phyloP scores from a whole-genome alignment of 2,888 invertebrate genomes.

The Nomada goodeniana region DNA sequence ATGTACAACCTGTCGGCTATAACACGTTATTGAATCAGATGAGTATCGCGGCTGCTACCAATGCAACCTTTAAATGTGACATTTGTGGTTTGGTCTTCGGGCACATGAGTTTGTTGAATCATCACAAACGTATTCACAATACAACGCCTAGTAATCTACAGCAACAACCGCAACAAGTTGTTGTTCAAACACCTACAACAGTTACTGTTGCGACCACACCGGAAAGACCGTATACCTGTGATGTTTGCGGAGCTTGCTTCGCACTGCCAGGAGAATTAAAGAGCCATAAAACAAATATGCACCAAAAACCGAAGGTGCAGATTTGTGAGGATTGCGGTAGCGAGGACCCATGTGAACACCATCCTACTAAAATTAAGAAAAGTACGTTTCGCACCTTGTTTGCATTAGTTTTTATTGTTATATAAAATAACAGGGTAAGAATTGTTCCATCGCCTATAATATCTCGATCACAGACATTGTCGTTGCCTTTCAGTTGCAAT shows the following conservation, averaged over 20 bases:
- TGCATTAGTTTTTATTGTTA: neutral
- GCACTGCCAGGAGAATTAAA: constrained; percentile 84
- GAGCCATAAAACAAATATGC: constrained; percentile 85
- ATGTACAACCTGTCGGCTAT: constrained; percentile 87
- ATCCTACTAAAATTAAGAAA: constrained; percentile 83
- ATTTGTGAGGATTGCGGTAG: constrained; percentile 83
- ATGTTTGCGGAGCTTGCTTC: constrained; percentile 85
- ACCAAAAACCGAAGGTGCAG: constrained; percentile 83
- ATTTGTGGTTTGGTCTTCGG: constrained; percentile 94
- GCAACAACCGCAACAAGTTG: constrained; percentile 83
- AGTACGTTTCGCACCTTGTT: constrained; percentile 72
- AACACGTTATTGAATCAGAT: constrained; percentile 95
- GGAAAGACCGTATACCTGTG: constrained; percentile 84
- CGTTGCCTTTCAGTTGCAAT: neutral
- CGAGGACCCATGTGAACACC: constrained; percentile 83
- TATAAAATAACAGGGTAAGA: neutral
- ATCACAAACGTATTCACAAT: constrained; percentile 93
- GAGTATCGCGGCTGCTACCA: constrained; percentile 89
- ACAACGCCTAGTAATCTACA: constrained; percentile 82
- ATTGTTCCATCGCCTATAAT: no score
- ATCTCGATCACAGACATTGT: neutral
- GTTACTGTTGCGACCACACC: constrained; percentile 82
- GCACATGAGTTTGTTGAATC: constrained; percentile 92
- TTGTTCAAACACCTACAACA: constrained; percentile 83
- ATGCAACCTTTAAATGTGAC: constrained; percentile 95